These are phyloP conservation scores for Neogobius melanostomus DNA, from an alignment of 2,113 vertebrate species.

Conservation along the genomic window DNA sequence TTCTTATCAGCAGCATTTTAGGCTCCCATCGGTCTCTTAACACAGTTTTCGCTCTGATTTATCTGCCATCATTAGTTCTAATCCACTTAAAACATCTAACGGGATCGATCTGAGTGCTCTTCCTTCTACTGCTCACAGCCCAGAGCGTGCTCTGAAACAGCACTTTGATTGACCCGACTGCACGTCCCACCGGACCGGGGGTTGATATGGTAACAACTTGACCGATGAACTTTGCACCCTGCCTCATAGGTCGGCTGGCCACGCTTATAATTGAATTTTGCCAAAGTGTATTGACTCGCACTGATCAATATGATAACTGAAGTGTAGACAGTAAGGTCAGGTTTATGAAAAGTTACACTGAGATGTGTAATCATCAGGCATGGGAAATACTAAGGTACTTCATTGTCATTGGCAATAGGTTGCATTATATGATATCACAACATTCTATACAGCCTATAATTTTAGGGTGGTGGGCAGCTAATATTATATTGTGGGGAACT, in stretches of 20 bases:
- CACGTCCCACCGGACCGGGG: conserved; percentile 11
- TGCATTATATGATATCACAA: no score
- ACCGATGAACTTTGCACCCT: conserved; percentile 42
- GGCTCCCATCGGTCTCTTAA: neutral
- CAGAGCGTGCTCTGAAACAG: conserved; percentile 8
- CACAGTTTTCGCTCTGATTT: neutral
- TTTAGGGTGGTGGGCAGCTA: no score
- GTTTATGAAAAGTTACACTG: conserved; percentile 13
- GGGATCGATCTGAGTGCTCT: conserved; percentile 16
- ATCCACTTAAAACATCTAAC: conserved; percentile 3
- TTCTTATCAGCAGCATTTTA: no score
- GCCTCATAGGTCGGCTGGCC: conserved; percentile 32
- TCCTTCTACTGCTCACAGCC: conserved; percentile 5
- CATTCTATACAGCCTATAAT: no score
- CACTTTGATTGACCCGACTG: conserved; percentile 22
- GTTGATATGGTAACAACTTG: conserved; percentile 29
- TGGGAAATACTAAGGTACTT: neutral
- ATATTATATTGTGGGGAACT: no score
- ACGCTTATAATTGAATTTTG: conserved; percentile 40
- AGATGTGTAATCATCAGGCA: neutral
- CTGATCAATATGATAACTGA: conserved; percentile 42
- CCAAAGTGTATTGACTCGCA: conserved; percentile 20
- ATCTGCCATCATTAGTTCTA: neutral
- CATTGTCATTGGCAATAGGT: neutral
- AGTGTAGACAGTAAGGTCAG: conserved; percentile 28